Evolutionary conservation across 2,113 vertebrate genomes (phyloP).

Genomic region (Gymnocephalus cernua): DNA sequence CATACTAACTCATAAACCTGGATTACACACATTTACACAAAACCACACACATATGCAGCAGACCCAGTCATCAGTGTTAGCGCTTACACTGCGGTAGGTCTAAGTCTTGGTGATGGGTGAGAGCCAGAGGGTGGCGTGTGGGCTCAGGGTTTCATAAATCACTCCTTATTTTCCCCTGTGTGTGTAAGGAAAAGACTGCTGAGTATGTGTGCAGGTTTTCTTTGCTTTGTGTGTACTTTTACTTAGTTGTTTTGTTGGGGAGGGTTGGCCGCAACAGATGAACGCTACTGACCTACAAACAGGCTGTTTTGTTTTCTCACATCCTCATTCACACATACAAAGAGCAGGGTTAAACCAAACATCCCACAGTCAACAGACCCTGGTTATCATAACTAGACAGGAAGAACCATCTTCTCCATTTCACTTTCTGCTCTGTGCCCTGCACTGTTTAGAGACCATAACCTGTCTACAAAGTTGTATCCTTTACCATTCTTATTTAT

Average conservation of each 20-base stretch:
- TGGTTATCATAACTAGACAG: background rate
- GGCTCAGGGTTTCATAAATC: slow-evolving; percentile 80
- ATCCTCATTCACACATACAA: slow-evolving; percentile 12
- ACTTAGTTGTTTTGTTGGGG: slow-evolving; percentile 25
- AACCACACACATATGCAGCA: slow-evolving; percentile 58
- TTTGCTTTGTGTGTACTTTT: background rate
- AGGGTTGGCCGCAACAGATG: slow-evolving; percentile 50
- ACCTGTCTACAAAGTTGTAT: background rate
- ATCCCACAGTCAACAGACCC: background rate
- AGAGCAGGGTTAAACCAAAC: slow-evolving; percentile 31
- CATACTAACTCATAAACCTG: slow-evolving; percentile 74
- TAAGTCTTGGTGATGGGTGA: slow-evolving; percentile 67
- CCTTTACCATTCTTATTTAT: background rate
- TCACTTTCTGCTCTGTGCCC: slow-evolving; percentile 1
- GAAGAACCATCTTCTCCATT: slow-evolving; percentile 23
- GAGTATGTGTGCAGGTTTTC: slow-evolving; percentile 28
- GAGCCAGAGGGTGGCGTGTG: slow-evolving; percentile 88
- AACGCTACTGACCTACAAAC: slow-evolving; percentile 36
- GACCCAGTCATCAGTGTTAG: slow-evolving; percentile 52
- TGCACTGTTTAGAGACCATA: background rate
- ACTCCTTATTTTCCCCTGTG: slow-evolving; percentile 64
- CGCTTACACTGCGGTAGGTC: slow-evolving; percentile 80
- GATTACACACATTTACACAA: slow-evolving; percentile 57
- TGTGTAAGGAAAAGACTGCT: slow-evolving; percentile 35
- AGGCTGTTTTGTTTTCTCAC: slow-evolving; percentile 28